Conservation (phyloP, 2,113 vertebrate species). For the Cacatua alba region DNA sequence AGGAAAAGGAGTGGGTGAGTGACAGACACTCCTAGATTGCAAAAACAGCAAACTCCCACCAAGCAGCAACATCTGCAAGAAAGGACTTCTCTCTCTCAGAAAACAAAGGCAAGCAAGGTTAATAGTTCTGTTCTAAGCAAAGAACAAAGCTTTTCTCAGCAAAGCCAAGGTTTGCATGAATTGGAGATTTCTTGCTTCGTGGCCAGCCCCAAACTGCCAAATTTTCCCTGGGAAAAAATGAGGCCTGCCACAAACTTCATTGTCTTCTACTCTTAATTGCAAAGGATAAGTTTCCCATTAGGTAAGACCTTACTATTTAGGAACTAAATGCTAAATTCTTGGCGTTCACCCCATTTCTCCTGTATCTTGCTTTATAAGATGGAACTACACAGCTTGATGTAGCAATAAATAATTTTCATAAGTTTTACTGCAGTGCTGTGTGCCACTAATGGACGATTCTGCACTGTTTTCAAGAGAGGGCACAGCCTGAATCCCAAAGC, state of each 20-base stretch:
- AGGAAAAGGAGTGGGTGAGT: neutral
- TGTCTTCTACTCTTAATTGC: conserved; percentile 43
- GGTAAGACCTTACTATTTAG: neutral
- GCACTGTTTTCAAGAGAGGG: neutral
- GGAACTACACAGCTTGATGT: neutral
- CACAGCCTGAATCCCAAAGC: conserved; percentile 12
- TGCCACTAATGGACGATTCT: conserved; percentile 46
- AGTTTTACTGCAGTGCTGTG: conserved; percentile 1
- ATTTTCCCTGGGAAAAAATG: neutral
- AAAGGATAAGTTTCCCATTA: neutral
- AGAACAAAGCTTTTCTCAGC: neutral
- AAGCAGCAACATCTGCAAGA: neutral
- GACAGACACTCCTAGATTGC: neutral
- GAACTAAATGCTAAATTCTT: conserved; percentile 20
- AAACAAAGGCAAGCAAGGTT: neutral
- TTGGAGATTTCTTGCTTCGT: neutral
- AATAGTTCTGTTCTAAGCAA: neutral
- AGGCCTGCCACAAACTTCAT: conserved; percentile 42
- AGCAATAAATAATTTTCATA: conserved; percentile 62
- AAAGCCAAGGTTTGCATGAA: neutral
- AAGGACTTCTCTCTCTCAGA: neutral
- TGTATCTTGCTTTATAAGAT: neutral
- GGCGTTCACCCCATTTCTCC: neutral
- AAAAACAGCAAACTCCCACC: neutral
- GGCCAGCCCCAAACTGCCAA: neutral